Evolutionary conservation across 2,113 vertebrate genomes (phyloP).

Genomic region (Notarius quadriscutis): DNA sequence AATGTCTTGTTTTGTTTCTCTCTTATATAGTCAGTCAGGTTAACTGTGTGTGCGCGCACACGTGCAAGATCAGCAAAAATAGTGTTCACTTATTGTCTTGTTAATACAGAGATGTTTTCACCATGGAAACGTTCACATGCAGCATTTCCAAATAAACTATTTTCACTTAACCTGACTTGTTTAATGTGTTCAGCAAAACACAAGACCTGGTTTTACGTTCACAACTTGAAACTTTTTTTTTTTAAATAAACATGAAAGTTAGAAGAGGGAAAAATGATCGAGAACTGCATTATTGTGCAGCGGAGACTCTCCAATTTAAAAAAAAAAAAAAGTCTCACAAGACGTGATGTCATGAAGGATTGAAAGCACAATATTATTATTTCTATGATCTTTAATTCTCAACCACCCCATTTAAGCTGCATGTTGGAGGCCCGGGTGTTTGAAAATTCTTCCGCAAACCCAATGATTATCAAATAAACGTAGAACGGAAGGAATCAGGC

Average conservation of each 20-base stretch:
- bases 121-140: neutral
- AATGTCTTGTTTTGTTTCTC: neutral
- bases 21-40: neutral
- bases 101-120: neutral
- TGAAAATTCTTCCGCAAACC: too few species aligned
- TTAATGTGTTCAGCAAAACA: neutral
- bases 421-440: too few species aligned
- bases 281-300: too few species aligned
- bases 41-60: neutral
- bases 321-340: neutral
- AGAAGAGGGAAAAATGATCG: neutral
- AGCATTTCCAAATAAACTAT: conserved; percentile 17
- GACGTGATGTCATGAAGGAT: neutral
- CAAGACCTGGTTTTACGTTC: neutral
- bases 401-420: too few species aligned
- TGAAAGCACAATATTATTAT: neutral
- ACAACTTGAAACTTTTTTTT: neutral
- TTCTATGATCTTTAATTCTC: too few species aligned
- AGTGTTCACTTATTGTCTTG: neutral
- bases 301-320: too few species aligned
- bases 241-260: neutral
- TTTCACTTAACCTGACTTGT: neutral
- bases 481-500: neutral
- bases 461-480: neutral
- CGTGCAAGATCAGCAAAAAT: neutral